Evolutionary conservation across 2,113 vertebrate genomes (phyloP).

Genomic region (Naja naja): DNA sequence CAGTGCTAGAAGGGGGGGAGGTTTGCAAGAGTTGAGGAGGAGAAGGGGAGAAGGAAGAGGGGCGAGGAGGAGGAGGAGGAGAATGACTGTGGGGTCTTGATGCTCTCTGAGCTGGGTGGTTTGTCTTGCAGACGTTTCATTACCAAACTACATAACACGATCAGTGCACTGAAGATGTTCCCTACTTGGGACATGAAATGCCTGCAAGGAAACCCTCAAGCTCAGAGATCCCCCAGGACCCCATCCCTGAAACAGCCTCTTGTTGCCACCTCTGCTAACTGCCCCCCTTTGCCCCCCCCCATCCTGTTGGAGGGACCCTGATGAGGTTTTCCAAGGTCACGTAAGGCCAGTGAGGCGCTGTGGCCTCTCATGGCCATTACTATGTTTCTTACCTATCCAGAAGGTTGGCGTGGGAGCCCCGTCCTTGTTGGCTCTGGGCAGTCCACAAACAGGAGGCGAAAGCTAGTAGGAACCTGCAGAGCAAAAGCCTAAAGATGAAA

Average conservation of each 20-base stretch:
- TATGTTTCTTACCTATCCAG: neutral
- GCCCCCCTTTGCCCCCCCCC: accelerated
- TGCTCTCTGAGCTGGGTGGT: too few species aligned
- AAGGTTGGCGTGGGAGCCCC: neutral
- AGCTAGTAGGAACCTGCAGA: neutral
- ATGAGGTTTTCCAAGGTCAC: neutral
- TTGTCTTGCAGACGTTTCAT: neutral
- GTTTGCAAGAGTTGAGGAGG: too few species aligned
- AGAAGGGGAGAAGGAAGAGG: too few species aligned
- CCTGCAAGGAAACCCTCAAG: neutral
- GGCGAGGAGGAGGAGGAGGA: too few species aligned
- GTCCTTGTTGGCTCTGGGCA: neutral
- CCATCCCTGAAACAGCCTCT: too few species aligned
- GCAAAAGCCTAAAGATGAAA: neutral
- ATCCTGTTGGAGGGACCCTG: accelerated
- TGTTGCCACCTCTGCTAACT: accelerated
- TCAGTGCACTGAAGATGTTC: neutral
- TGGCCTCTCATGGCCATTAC: accelerated
- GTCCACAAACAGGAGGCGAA: neutral
- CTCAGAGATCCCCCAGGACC: neutral
- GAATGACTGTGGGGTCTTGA: too few species aligned
- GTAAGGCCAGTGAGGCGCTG: neutral
- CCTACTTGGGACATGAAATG: neutral
- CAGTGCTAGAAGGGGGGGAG: too few species aligned
- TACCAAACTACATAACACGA: neutral